These are phyloP conservation scores for Barypeithes pellucidus DNA, from an alignment of 2,888 invertebrate species.

Conservation along the genomic window DNA sequence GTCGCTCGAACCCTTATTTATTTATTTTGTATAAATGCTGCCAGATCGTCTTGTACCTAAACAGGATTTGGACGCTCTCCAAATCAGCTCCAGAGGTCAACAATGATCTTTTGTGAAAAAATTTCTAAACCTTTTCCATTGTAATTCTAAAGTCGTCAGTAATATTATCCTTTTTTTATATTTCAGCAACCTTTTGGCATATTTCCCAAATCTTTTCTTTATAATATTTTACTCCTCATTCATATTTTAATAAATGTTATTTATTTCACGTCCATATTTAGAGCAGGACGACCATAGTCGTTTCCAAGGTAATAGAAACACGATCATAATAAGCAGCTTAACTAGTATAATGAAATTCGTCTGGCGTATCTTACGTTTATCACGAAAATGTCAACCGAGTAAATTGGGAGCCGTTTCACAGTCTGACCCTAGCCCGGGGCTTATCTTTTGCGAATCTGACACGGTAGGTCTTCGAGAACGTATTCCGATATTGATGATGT, in stretches of 20 bases:
- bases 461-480: not conserved
- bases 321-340: slow-evolving; percentile 24
- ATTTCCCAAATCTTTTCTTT: not conserved
- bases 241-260: not conserved
- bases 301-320: slow-evolving; percentile 23
- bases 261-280: slow-evolving; percentile 14
- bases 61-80: no score
- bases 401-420: slow-evolving; percentile 27
- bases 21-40: no score
- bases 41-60: no score
- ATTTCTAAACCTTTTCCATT: not conserved
- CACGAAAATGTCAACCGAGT: slow-evolving; percentile 21
- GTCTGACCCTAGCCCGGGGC: slow-evolving; percentile 7
- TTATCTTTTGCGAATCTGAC: slow-evolving; percentile 11
- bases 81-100: not conserved
- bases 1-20: no score
- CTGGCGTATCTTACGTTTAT: slow-evolving; percentile 16
- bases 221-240: not conserved
- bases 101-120: not conserved
- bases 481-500: not conserved
- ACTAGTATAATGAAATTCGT: slow-evolving; percentile 34
- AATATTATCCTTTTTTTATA: not conserved
- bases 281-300: not conserved
- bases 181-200: not conserved
- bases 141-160: not conserved